phyloP scores from a whole-genome alignment of 2,888 invertebrate species.

The Apodemia duryi region DNA sequence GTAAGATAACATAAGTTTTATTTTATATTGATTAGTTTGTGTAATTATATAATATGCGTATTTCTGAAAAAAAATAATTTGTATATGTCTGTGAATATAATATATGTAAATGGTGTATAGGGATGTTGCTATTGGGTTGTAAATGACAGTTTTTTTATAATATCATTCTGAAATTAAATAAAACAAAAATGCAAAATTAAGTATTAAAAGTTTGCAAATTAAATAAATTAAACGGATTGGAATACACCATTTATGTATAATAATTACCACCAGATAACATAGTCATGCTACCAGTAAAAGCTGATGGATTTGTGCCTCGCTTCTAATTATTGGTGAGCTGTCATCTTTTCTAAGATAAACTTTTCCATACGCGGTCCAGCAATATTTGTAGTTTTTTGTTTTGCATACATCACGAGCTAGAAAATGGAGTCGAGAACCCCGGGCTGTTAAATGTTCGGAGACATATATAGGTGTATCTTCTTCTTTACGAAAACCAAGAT shows the following conservation, averaged over 20 bases:
- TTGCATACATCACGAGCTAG: conserved; percentile 24
- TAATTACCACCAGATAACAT: background rate
- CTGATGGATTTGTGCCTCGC: background rate
- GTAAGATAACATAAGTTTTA: too few species aligned
- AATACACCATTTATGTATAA: background rate
- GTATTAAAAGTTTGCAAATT: too few species aligned
- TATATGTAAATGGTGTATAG: background rate
- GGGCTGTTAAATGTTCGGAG: conserved; percentile 24
- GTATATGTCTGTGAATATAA: background rate
- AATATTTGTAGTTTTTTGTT: conserved; percentile 21
- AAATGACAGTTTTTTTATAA: background rate
- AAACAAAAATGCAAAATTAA: too few species aligned
- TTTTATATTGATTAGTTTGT: too few species aligned
- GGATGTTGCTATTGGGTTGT: too few species aligned
- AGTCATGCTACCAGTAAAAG: background rate
- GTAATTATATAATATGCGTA: too few species aligned
- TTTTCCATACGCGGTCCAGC: conserved; percentile 27
- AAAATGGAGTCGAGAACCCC: conserved; percentile 25
- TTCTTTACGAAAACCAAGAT: conserved; percentile 21
- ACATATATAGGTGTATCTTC: conserved; percentile 27
- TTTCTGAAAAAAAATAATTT: too few species aligned
- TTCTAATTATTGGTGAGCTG: background rate
- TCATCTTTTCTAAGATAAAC: background rate
- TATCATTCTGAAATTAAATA: too few species aligned
- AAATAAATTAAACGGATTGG: too few species aligned